Base-by-base conservation (phyloP, 2,797 vertebrate genomes). In the Strix occidentalis region DNA sequence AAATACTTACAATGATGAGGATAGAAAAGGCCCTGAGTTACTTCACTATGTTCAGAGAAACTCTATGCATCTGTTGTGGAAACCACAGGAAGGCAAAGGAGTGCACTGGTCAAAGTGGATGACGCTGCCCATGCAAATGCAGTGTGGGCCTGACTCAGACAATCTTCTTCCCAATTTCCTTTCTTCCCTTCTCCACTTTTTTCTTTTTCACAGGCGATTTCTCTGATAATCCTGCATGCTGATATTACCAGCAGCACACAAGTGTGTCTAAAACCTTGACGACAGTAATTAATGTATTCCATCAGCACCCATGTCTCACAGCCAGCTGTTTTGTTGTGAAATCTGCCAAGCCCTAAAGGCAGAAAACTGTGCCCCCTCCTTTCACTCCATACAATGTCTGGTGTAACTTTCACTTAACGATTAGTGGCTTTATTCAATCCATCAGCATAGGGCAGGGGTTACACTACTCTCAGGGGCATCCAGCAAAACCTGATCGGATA, bases 361-460 rank as follows among this genome's bases (percentile, higher is more conserved):
- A 93, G 84, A 95, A 97, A 94, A 93, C 53, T 78, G 69, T 89
- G 69, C 68, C 76, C 71, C 85, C 79, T 68, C 83, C 81, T 60
- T 93, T 84, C 43, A 33, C 71, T 95, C 87, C 81, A 46, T 89
- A 91, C 91, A 96, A 87, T 90, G 64, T 90, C 97, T 97, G 89
- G 95, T 97, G 93, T 97, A 96, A 96, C 96, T 97, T 98, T 97
- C 96, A 97, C 82, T 93, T 97, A 98, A 97, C 5, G 79, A 98
- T 97, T 97, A 97, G 95, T 91, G 95, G 95, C 83, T 97, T 98
- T 96, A 97, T 97, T 97, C 95, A 96, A 96, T 98, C 98, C 89
- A 97, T 98, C 97, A 97, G 72, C 96, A 94, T 70, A 50, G 87
- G 87, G 97, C 90, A 96, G 90, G 94, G 95, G 96, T 97, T 97